Evolutionary conservation across 2,888 invertebrate species (phyloP).

Genomic region (Hypercompe scribonia): DNA sequence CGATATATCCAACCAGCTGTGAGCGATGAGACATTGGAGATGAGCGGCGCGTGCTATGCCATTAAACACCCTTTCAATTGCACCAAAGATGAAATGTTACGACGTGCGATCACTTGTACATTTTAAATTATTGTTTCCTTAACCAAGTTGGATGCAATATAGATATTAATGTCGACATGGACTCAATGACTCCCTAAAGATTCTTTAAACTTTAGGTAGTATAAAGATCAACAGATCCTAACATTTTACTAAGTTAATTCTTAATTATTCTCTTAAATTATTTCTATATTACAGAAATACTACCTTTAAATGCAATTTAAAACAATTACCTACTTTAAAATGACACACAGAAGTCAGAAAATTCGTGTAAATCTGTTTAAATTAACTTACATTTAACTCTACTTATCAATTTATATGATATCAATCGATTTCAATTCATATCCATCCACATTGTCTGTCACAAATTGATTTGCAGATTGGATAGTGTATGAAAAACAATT

Average conservation of each 20-base stretch:
- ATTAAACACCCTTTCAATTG: conserved; percentile 40
- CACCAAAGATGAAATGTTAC: conserved; percentile 16
- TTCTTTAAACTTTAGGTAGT: not conserved
- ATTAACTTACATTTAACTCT: not conserved
- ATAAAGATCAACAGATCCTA: not conserved
- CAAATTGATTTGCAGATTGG: not conserved
- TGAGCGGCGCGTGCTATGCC: conserved; percentile 46
- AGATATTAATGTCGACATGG: not conserved
- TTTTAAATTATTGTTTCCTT: conserved; percentile 12
- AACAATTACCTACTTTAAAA: not conserved
- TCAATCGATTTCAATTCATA: not conserved
- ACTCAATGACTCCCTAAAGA: not conserved
- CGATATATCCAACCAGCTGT: conserved; percentile 12
- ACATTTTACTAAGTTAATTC: not conserved
- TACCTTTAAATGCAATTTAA: not conserved
- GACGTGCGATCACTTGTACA: conserved; percentile 9
- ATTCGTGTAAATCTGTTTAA: too few species aligned
- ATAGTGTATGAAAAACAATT: not conserved
- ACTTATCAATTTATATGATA: too few species aligned
- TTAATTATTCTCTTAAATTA: too few species aligned
- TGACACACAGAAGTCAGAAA: not conserved
- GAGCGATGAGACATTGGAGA: conserved; percentile 17
- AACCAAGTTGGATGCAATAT: not conserved
- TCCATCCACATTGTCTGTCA: not conserved
- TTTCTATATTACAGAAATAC: too few species aligned